Evolutionary conservation across 2,113 vertebrate species (phyloP), one percentile per base, ranked within the genome.

Genomic region (Pelodiscus sinensis): DNA sequence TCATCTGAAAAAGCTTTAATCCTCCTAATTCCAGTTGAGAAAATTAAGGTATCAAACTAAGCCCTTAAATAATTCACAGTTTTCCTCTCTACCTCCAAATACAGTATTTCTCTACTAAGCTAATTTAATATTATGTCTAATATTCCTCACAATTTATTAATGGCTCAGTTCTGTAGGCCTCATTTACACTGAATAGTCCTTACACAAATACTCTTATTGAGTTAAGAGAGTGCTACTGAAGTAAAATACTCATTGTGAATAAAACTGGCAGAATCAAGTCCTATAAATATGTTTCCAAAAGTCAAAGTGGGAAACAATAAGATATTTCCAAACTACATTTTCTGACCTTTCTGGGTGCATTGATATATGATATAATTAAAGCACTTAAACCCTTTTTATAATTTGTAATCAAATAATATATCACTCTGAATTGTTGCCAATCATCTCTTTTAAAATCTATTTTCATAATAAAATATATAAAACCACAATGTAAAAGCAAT

Each of bases 401-500:
- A 56, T 91, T 86, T 79, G 27, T 73, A 54, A 27, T 35, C 82
- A 1, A 73, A 51, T 21, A 79, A 60, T 75, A 81, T 35, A 60
- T 87, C 60, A 81, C n/a, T 44, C 8, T 73, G 68, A n/a, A 95
- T 90, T 29, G 25, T 15, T 81, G 73, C 29, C 85, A 86, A 14
- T 90, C 71, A 89, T 68, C 19, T 88, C 77, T 52, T 58, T 85
- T 92, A 86, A 83, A 79, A 92, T 87, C 93, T n/a, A 44, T 4
- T 94, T 86, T 56, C 77, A 57, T 89, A 55, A 75, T 79, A 79
- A 92, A 88, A 81, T 90, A 83, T 29, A 15, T 81, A 73, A 94
- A 89, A 4, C 7, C 35, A 93, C 65, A 83, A 90, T 78, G 25
- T n/a, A 95, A 71, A 82, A 90, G 14, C 8, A 94, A 85, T 95